Conservation (phyloP, 2,113 vertebrate genomes). For the Toxotes chatareus region DNA sequence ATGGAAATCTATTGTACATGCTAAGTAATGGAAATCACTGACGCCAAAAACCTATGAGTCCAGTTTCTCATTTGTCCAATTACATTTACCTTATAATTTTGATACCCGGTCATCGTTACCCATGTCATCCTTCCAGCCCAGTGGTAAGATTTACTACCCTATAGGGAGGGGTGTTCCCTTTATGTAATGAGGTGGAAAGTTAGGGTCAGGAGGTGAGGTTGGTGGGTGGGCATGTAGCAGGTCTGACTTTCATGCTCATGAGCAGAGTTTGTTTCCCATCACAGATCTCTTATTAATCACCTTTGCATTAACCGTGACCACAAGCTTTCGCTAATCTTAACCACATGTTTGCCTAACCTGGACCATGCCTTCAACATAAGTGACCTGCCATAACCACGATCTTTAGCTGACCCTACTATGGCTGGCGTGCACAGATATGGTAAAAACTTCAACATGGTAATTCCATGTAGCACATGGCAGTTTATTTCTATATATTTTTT, state of each 20-base stretch:
- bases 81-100: neutral
- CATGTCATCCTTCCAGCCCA: neutral
- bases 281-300: neutral
- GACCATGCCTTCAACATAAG: neutral
- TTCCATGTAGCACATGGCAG: too few relatives aligned
- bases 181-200: neutral
- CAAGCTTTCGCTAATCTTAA: neutral
- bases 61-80: neutral
- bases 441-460: too few relatives aligned
- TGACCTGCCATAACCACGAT: neutral
- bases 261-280: neutral
- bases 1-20: neutral
- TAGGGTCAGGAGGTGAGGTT: neutral
- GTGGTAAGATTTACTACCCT: neutral
- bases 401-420: too few relatives aligned
- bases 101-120: neutral
- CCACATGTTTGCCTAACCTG: neutral
- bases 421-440: too few relatives aligned
- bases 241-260: neutral
- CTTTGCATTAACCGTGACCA: neutral
- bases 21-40: neutral
- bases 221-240: neutral
- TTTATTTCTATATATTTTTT: neutral
- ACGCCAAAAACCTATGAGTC: too few relatives aligned
- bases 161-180: neutral